Percentiles rank a stretch among this genome's conserved stretches.
Conservation (phyloP, 2,797 vertebrate species). For the Anguilla anguilla region DNA sequence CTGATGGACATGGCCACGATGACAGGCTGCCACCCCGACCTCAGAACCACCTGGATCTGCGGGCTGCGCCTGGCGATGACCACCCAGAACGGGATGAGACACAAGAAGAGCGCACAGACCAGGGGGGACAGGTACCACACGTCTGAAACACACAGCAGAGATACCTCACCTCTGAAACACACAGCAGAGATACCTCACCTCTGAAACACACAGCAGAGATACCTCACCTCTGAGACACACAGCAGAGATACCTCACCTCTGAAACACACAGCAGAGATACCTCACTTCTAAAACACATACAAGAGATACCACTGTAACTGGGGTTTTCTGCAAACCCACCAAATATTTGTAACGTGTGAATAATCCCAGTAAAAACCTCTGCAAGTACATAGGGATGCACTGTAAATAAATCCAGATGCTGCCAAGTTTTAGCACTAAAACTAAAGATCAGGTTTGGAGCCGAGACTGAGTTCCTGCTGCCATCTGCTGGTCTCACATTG, state of each 20-base stretch:
- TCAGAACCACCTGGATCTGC: slow-evolving; percentile 82
- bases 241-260: neutral
- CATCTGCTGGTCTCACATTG: slow-evolving; percentile 21
- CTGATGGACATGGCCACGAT: slow-evolving; percentile 94
- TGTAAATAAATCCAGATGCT: neutral
- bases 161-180: neutral
- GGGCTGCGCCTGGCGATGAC: slow-evolving; percentile 79
- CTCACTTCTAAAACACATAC: neutral
- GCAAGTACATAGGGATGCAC: neutral
- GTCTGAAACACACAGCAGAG: neutral
- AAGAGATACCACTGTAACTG: neutral
- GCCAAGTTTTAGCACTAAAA: too few relatives aligned
- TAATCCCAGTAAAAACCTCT: neutral
- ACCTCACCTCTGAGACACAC: slow-evolving; percentile 53
- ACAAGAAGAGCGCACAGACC: slow-evolving; percentile 81
- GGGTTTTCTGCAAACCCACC: neutral
- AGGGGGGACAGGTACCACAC: slow-evolving; percentile 78
- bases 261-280: neutral
- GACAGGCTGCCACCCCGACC: slow-evolving; percentile 91
- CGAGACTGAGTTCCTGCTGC: neutral
- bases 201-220: slow-evolving; percentile 64
- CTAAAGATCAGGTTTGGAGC: neutral
- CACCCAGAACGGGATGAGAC: slow-evolving; percentile 88
- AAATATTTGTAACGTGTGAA: neutral
- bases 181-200: neutral